Conservation (phyloP, 2,113 vertebrate species). For the Rhipidura dahli region DNA sequence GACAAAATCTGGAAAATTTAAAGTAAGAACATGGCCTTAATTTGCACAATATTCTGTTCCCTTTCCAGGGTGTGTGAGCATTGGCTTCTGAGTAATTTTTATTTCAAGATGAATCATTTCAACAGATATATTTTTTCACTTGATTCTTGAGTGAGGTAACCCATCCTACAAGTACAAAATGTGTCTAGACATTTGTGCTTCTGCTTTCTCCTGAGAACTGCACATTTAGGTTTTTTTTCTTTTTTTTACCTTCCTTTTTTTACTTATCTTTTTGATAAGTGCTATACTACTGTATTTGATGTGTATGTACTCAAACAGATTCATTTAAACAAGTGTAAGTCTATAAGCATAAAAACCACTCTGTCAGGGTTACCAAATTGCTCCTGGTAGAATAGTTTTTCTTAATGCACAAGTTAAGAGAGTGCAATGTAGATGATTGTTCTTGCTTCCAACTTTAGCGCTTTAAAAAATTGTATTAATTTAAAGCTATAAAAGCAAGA, state of each 20-base stretch:
- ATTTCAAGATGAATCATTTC: neutral
- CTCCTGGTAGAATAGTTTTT: constrained; percentile 43
- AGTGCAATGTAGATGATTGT: neutral
- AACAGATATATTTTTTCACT: neutral
- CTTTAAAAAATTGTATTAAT: neutral
- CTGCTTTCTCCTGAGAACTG: neutral
- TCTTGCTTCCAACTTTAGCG: constrained; percentile 21
- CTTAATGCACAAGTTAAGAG: constrained; percentile 15
- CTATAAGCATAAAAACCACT: constrained; percentile 35
- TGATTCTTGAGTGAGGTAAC: neutral
- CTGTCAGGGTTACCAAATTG: constrained; percentile 8
- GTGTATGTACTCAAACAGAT: neutral
- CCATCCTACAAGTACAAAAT: neutral
- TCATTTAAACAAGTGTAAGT: constrained; percentile 14
- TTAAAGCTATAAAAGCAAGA: neutral
- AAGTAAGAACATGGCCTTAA: neutral
- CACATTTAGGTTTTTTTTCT: neutral
- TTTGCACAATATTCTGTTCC: neutral
- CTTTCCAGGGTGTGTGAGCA: neutral
- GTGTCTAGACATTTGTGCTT: neutral
- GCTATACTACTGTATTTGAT: neutral
- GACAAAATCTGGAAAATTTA: neutral
- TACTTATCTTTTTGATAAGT: neutral
- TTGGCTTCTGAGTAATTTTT: neutral
- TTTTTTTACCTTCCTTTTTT: constrained; percentile 2